phyloP scores from a whole-genome alignment of 2,797 vertebrate genomes.

The Karalla daura region DNA sequence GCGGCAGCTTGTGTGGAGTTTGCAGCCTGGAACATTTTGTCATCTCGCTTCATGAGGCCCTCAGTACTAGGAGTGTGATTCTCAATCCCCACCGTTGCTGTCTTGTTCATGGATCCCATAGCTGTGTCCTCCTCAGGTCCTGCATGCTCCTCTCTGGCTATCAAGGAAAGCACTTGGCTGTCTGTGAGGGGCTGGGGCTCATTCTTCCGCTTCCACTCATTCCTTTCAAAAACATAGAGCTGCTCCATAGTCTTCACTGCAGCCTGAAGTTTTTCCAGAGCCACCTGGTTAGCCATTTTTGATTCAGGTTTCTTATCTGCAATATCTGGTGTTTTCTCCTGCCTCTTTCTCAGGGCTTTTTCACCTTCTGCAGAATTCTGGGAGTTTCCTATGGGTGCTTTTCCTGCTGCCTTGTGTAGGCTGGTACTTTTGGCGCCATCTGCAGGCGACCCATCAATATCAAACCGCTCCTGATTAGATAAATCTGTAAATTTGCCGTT shows the following conservation, averaged over 20 bases:
- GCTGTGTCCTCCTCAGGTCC: conserved; percentile 54
- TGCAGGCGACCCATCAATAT: conserved; percentile 76
- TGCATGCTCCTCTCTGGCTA: conserved; percentile 80
- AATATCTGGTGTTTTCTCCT: conserved; percentile 73
- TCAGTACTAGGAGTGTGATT: conserved; percentile 8
- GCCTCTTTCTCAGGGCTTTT: conserved; percentile 77
- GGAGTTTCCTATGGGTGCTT: conserved; percentile 46
- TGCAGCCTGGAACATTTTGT: conserved; percentile 34
- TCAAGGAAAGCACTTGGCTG: conserved; percentile 91
- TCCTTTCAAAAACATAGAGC: conserved; percentile 91
- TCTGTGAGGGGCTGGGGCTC: conserved; percentile 82
- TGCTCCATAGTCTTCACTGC: conserved; percentile 98
- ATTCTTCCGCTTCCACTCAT: conserved; percentile 93
- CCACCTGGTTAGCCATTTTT: conserved; percentile 79
- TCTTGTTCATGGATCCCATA: conserved; percentile 57
- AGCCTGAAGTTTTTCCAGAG: conserved; percentile 92
- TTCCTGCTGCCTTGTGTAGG: conserved; percentile 80
- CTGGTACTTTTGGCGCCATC: conserved; percentile 84
- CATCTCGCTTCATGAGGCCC: conserved; percentile 38
- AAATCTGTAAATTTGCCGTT: conserved; percentile 60
- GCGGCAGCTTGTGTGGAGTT: conserved; percentile 46
- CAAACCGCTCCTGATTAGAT: conserved; percentile 50
- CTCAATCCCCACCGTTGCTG: conserved; percentile 30
- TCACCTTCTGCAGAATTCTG: conserved; percentile 78
- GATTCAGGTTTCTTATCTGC: conserved; percentile 83